Evolutionary conservation across 2,888 invertebrate genomes (phyloP), one percentile per base, ranked within the genome.

Genomic region (Lamellibrachia columna): DNA sequence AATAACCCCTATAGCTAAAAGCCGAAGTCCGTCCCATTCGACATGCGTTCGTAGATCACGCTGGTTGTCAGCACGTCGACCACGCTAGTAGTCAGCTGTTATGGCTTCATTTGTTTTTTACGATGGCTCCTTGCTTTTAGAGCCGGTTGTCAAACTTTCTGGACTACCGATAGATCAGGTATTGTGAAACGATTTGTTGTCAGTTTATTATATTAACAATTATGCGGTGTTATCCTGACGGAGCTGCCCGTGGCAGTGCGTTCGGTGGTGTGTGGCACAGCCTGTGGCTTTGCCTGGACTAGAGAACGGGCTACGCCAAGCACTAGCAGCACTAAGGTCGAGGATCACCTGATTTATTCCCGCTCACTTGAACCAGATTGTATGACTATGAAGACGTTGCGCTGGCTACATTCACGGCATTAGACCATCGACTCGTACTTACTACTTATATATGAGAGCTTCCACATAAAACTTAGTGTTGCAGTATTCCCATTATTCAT

Each of bases 91-190:
- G 75, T 75, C 75, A 75, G 75, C 75, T 75, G 75, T 6, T 75
- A 75, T 75, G 75, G 75, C 75, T 75, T 75, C 75, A 22, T 22
- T 75, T 3, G 75, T 15, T 22, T 75, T n/a, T 11, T 75, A 75
- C 75, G 75, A 75, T 75, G 75, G 75, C 75, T 75, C 75, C 22
- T 75, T 75, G 75, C 75, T 75, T 75, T 75, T 75, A 75, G 75
- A 75, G 75, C 75, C 75, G n/a, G 15, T 75, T 75, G 75, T 75
- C 75, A 75, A 75, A 22, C 15, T 75, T 75, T 75, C 75, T 11
- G 75, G 75, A 75, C 75, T 75, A 75, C 75, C 75, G n/a, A 75
- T 75, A 22, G 75, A 75, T 75, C 75, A 75, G 75, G 75, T 75
- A 75, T 15, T 6, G 75, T 75, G 15, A 3, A 75, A 22, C 75